These are phyloP conservation scores for Zaprionus africanus DNA, from an alignment of 1,140 invertebrate species.

Conservation along the genomic window DNA sequence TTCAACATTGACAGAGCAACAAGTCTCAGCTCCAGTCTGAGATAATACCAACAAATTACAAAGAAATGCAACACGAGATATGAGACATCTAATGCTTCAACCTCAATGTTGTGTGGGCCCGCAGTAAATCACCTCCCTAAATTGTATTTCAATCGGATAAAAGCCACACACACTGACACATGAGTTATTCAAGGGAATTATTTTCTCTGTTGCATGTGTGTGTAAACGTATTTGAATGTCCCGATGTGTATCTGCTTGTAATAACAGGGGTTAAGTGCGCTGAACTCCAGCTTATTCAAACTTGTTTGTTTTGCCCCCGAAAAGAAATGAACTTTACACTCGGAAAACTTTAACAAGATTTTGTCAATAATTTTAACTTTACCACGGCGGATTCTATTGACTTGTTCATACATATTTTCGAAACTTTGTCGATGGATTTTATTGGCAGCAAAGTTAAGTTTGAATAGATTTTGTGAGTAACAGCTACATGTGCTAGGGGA, in stretches of 20 bases:
- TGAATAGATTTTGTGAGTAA: neutral
- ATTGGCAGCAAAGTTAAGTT: neutral
- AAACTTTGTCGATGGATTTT: neutral
- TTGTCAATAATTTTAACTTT: neutral
- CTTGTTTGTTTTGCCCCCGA: neutral
- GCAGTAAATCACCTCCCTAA: neutral
- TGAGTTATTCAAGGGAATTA: neutral
- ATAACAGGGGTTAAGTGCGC: neutral
- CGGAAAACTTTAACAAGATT: slow-evolving; percentile 2
- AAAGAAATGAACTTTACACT: slow-evolving; percentile 1
- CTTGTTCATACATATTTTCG: neutral
- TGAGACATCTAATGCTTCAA: too few relatives aligned
- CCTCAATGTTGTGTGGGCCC: too few relatives aligned
- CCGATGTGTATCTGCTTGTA: neutral
- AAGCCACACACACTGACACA: neutral
- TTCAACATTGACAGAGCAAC: too few relatives aligned
- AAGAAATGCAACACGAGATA: too few relatives aligned
- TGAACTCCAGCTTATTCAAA: neutral
- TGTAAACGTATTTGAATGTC: neutral
- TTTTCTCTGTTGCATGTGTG: neutral
- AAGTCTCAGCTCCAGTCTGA: too few relatives aligned
- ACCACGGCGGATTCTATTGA: neutral
- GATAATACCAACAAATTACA: too few relatives aligned
- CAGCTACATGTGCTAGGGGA: neutral
- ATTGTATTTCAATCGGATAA: neutral